Evolutionary conservation across 2,113 vertebrate genomes (phyloP), one percentile per base, ranked within the genome.

Genomic region (Loxodonta africana): DNA sequence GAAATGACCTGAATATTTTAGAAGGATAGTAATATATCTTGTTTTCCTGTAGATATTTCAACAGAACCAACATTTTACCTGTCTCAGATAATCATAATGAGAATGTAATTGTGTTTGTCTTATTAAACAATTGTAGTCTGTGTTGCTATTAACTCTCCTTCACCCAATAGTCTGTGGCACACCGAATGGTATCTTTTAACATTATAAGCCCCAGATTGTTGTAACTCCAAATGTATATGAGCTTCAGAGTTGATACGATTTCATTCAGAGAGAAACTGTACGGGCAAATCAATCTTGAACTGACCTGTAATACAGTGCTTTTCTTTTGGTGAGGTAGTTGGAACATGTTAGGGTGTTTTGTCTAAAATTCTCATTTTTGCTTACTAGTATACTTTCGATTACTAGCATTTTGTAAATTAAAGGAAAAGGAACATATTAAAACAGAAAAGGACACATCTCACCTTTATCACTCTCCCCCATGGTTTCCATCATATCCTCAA

Each of bases 21-120:
- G 15, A 76, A 10, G 23, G 11, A 77, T 76, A 25, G 1, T 78
- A 74, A 62, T 28, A 18, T 63, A 62, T 81, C 95, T 92, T 94
- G 83, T 88, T 91, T 89, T 87, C 60, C 73, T 87, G 5, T 23
- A 90, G 57, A 10, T 76, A 92, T n/a, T 93, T 81, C 48, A 74
- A 77, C 48, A 93, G 9, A 89, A 23, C 21, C n/a, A n/a, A 14
- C 5, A n/a, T 62, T 88, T 74, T 60, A 62, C 21, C 15, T 77
- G 28, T 30, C 21, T 92, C 88, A 20, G 25, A 41, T 46, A 37
- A 30, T 73, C 33, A 76, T 33, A 5, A 62, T 84, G 6, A 77
- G 60, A 90, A 60, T 37, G 25, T 21, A 85, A 62, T 57, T 53
- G 18, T 30, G 82, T 41, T 85, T 80, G n/a, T 60, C 83, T 86